Base-by-base conservation (phyloP, 2,888 invertebrate species). In the Lasius platythorax region DNA sequence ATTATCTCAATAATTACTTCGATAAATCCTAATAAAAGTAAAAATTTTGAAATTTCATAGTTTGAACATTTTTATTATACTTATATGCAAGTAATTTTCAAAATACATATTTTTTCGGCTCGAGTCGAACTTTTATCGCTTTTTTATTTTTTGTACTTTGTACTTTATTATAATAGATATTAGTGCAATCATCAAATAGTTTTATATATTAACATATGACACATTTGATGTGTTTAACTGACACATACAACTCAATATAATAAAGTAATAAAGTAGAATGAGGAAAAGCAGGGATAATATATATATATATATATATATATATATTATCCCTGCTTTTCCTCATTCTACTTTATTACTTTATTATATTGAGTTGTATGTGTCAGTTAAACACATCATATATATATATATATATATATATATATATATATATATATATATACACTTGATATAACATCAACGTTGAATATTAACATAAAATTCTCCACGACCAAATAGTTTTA, bases 381-480 rank as follows among this genome's bases (percentile, higher is more conserved):
- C n/a, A n/a, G n/a, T n/a, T n/a, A n/a, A n/a, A n/a, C n/a, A n/a
- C n/a, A n/a, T n/a, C n/a, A 53, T 50, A 15, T 50, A 46, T 23
- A n/a, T n/a, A n/a, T n/a, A n/a, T n/a, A 12, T n/a, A 18, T 66
- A 12, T 23, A 28, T 23, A 8, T 53, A 53, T 46, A 15, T 46
- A 46, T 23, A 23, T 43, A 12, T n/a, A 18, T 66, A 12, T 23
- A 28, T 0, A 23, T 0, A 23, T 0, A 23, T 0, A 23, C 23
- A 23, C 18, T 46, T n/a, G n/a, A 33, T 40, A 56, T 53, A 78
- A 15, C n/a, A 33, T 58, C 3, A 33, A 76, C 28, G 40, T 76
- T 75, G 6, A 64, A 6, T 40, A 56, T 67, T 67, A 67, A 67
- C 18, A 40, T 76, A 56, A 66, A 64, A 28, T 8, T 2, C 12